A percentile compares a stretch with the other conserved stretches of the same genome.
Conservation (phyloP, 2,888 invertebrate species). For the Oscheius sp. region DNA sequence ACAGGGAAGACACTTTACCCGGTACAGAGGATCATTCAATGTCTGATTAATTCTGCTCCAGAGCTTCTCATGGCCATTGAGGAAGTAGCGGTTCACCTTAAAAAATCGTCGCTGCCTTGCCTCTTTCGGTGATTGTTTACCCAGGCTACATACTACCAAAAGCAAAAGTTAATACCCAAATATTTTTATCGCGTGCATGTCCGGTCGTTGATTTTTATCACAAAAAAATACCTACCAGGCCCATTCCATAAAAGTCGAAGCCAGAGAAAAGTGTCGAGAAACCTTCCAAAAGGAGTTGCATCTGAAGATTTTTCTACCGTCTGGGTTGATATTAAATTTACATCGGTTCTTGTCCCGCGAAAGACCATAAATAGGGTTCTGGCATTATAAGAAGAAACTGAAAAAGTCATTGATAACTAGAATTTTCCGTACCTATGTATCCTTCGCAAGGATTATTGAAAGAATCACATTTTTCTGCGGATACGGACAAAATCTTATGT, state of each 20-base stretch:
- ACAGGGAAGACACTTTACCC: conserved; percentile 31
- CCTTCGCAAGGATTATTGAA: conserved; percentile 53
- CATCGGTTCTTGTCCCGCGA: conserved; percentile 47
- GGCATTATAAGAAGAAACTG: conserved; percentile 37
- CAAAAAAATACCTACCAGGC: conserved; percentile 44
- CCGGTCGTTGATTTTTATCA: no score
- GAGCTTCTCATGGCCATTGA: conserved; percentile 58
- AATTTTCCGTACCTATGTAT: conserved; percentile 46
- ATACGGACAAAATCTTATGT: conserved; percentile 30
- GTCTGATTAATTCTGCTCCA: conserved; percentile 58
- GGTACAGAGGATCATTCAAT: conserved; percentile 51
- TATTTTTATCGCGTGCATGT: no score
- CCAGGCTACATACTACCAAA: no score
- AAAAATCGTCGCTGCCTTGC: conserved; percentile 12
- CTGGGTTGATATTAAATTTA: neutral
- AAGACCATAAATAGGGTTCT: conserved; percentile 49
- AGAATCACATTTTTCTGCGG: conserved; percentile 46
- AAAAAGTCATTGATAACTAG: neutral
- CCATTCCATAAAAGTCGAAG: conserved; percentile 64
- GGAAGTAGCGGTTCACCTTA: conserved; percentile 68
- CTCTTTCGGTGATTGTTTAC: no score
- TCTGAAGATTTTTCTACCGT: conserved; percentile 39
- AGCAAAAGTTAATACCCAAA: no score
- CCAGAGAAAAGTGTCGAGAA: conserved; percentile 59
- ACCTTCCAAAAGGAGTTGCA: conserved; percentile 66